Percentiles rank a stretch among this genome's conserved stretches.
phyloP scores from a whole-genome alignment of 2,113 vertebrate species.

The Leucosticte australis region DNA sequence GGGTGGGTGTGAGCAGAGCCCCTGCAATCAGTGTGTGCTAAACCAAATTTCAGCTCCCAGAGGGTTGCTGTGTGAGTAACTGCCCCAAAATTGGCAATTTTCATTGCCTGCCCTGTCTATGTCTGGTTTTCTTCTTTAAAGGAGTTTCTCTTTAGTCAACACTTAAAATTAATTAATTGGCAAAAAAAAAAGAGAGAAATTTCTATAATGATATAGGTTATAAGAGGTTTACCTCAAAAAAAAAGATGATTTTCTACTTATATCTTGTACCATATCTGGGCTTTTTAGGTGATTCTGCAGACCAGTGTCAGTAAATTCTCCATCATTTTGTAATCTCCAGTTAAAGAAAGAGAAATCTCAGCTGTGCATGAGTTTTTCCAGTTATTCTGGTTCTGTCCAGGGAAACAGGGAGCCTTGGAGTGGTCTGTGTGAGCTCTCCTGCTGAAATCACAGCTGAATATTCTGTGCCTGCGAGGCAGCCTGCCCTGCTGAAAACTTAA shows the following conservation, averaged over 20 bases:
- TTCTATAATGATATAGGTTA: accelerated
- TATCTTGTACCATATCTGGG: neutral
- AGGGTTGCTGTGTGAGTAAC: neutral
- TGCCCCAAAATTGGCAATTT: neutral
- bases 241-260: accelerated
- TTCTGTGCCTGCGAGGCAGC: neutral
- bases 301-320: neutral
- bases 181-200: neutral
- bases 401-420: accelerated
- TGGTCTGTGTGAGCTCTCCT: neutral
- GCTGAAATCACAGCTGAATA: neutral
- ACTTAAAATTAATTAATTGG: neutral
- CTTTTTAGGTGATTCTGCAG: neutral
- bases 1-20: neutral
- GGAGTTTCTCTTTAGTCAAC: neutral
- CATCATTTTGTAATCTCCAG: neutral
- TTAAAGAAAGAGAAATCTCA: neutral
- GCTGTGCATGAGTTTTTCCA: neutral
- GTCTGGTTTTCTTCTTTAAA: neutral
- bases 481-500: neutral
- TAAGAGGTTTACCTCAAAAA: neutral
- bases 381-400: neutral
- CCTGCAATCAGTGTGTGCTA: neutral
- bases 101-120: neutral
- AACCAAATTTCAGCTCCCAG: neutral